Evolutionary conservation across 2,888 invertebrate genomes (phyloP).

Genomic region (Eupeodes luniger): DNA sequence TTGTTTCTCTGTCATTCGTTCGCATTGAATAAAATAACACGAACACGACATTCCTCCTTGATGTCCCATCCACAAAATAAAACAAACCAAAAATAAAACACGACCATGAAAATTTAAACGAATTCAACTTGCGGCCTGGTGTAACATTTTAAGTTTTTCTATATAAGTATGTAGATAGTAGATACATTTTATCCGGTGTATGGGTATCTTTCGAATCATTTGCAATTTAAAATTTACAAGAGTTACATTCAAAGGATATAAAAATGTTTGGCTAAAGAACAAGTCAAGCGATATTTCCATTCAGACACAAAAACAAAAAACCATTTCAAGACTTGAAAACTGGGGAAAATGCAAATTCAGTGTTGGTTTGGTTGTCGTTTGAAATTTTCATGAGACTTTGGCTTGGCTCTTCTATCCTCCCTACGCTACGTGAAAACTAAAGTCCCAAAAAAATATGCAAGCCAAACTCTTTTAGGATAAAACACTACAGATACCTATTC

Average conservation of each 20-base stretch:
- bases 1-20: constrained; percentile 20
- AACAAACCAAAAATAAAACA: constrained; percentile 9
- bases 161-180: not conserved
- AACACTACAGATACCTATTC: not conserved
- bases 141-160: constrained; percentile 43
- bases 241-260: constrained; percentile 29
- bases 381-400: constrained; percentile 73
- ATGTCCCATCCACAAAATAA: not conserved
- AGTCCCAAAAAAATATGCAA: constrained; percentile 57
- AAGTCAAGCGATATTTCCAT: constrained; percentile 58
- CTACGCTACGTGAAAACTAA: constrained; percentile 58
- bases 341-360: constrained; percentile 66
- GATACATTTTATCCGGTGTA: constrained; percentile 48
- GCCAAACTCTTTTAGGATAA: constrained; percentile 49
- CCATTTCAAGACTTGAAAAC: constrained; percentile 28
- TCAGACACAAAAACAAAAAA: constrained; percentile 31
- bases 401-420: not conserved
- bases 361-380: constrained; percentile 54
- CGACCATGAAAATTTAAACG: constrained; percentile 44
- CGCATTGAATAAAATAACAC: not conserved
- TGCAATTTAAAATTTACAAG: constrained; percentile 75
- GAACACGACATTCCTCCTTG: constrained; percentile 5
- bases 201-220: constrained; percentile 58
- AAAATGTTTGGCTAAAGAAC: constrained; percentile 48
- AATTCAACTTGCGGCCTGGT: constrained; percentile 58